phyloP scores from a whole-genome alignment of 2,888 invertebrate genomes.

The Hypomecis atomaria region DNA sequence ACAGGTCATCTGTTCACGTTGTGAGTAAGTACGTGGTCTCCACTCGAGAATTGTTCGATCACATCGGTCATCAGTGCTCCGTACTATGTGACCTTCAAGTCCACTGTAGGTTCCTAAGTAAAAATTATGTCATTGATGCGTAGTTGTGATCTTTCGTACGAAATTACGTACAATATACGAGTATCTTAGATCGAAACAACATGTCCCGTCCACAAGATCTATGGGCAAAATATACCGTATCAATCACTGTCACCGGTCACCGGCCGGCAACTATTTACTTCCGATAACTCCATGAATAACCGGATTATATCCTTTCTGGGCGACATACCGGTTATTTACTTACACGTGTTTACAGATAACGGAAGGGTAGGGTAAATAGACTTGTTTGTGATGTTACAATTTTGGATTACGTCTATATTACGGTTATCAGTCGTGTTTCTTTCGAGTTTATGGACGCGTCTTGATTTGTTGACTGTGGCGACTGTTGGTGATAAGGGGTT shows the following conservation, averaged over 20 bases:
- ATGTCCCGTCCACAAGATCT: no score
- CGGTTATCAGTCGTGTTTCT: constrained; percentile 42
- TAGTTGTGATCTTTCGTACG: no score
- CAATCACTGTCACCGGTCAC: constrained; percentile 62
- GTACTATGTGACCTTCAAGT: no score
- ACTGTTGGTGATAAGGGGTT: no score
- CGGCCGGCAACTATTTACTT: constrained; percentile 51
- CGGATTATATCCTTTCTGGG: constrained; percentile 71
- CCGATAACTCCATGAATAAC: constrained; percentile 68
- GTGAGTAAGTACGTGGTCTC: no score
- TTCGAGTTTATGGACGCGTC: constrained; percentile 38
- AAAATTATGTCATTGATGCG: no score
- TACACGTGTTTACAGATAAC: constrained; percentile 66
- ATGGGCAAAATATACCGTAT: constrained; percentile 41
- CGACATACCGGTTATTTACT: constrained; percentile 59
- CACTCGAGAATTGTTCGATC: no score
- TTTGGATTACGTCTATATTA: constrained; percentile 51
- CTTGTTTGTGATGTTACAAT: constrained; percentile 39
- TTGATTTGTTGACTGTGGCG: constrained; percentile 38
- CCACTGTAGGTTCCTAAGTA: no score
- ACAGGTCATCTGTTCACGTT: no score
- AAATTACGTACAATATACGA: no score
- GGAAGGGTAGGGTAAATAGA: constrained; percentile 45
- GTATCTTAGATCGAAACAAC: no score
- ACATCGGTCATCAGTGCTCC: no score